Percentiles rank a stretch among this genome's conserved stretches.
Evolutionary conservation across 1,140 invertebrate genomes (phyloP).

Genomic region (Lordiphosa collinella): DNA sequence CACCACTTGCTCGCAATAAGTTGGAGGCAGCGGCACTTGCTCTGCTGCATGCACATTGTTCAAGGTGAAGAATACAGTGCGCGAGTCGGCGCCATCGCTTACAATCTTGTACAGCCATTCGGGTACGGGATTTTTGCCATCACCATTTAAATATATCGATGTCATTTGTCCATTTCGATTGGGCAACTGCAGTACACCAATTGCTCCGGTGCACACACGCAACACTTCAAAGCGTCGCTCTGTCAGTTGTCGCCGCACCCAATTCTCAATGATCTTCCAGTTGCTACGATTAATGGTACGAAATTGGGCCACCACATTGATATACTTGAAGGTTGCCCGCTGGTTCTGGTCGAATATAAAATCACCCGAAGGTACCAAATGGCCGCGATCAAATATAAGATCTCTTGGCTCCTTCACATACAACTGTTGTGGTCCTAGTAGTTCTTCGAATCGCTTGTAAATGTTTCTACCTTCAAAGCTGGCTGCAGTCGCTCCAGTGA

Average conservation of each 20-base stretch:
- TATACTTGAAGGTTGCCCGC: constrained; percentile 17
- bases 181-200: constrained; percentile 20
- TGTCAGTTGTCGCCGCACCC: constrained; percentile 8
- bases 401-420: neutral
- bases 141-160: constrained; percentile 9
- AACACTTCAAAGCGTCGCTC: neutral
- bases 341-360: constrained; percentile 15
- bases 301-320: constrained; percentile 36
- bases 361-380: constrained; percentile 24
- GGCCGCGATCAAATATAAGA: constrained; percentile 38
- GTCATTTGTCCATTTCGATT: neutral
- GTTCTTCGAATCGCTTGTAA: constrained; percentile 3
- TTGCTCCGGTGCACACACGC: constrained; percentile 30
- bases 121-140: constrained; percentile 19
- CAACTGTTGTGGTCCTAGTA: constrained; percentile 11
- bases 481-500: constrained; percentile 3
- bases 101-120: constrained; percentile 38
- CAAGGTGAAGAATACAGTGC: constrained; percentile 20
- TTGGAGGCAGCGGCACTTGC: neutral
- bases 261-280: constrained; percentile 40
- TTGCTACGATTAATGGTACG: constrained; percentile 31
- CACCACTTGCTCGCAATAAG: constrained; percentile 2
- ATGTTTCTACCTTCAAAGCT: constrained; percentile 11
- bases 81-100: neutral
- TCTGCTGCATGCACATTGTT: constrained; percentile 11